Base-by-base conservation (phyloP, 2,888 invertebrate genomes). In the Melanostoma scalare region DNA sequence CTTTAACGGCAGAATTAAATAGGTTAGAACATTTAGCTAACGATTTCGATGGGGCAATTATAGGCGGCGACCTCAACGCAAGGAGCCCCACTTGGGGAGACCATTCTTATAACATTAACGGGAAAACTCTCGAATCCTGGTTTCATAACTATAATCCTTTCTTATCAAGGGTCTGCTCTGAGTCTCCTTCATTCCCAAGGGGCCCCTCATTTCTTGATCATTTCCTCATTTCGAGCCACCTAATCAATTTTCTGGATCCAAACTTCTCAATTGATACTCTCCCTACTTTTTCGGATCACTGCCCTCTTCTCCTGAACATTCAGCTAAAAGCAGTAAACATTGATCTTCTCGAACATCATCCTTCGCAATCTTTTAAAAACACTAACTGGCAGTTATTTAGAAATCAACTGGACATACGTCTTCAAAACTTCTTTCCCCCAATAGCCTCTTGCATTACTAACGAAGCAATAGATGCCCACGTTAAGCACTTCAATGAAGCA, bases 341-440 rank as follows among this genome's bases (percentile, higher is more conserved):
- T 30, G 10, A 10, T 6, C 30, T 48, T 6, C 10, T 6, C 10
- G 20, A 48, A 9, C 48, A 48, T 30, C 4, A 10, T 8, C 5
- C 48, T 48, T 48, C 48, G 5, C 10, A 30, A 30, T 48, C 48
- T 10, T 48, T 48, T 30, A 48, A 48, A 48, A 48, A 48, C 48
- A 48, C 48, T 6, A 20, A 48, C 6, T 48, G 48, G 48, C 48
- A 48, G 6, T 3, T 30, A 20, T 48, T 48, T 5, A 48, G 48
- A 10, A 20, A 20, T 30, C 3, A 48, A 30, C 20, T 48, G 4
- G 48, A 48, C 48, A 10, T 5, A 6, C 48, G 48, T 8, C 48
- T 48, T 6, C 5, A 5, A 6, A 48, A 9, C 20, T 48, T 30
- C 5, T 30, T 5, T 48, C 20, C 48, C 2, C 20, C 20, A 20